Evolutionary conservation across 1,140 invertebrate genomes (phyloP), one percentile per base, ranked within the genome.

Genomic region (Monochamus saltuarius): DNA sequence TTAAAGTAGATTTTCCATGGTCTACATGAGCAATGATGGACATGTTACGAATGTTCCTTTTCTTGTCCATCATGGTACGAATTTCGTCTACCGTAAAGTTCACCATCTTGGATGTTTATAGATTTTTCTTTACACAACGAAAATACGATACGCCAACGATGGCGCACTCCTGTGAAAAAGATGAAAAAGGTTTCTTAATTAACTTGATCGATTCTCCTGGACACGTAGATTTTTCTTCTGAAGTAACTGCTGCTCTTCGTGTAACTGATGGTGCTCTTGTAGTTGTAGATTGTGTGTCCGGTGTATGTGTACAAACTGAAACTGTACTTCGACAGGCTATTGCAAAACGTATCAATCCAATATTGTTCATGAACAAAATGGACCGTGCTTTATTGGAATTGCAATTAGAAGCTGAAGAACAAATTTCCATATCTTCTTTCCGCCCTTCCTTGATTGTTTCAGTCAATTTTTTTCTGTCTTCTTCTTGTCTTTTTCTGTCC

Each of bases 81-180:
- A 99, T 99, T 85, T 99, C 95, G 85, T 99, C 97, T 84, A 99
- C 93, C 54, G 97, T 99, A 81, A 99, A 99, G 89, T 99, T 99
- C 87, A 99, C 89, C 89, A 91, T 91, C 79, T 87, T 90, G 87
- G 89, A 91, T 91, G 89, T 85, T 87, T 83, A 80, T 76, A 77
- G 89, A 91, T 91, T 86, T 83, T 81, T 76, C 82, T 81, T 80
- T 56, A 80, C 78, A 80, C 80, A 80, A 79, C 81, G 78, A 79
- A 84, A 85, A 84, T 79, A 88, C 86, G 82, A 87, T 87, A 86
- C 87, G 86, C 85, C 87, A 87, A 84, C 84, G 84, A 88, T 88
- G 88, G 88, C 88, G 87, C 86, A 88, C 85, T 86, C 86, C 85
- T 86, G 80, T 80, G 70, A 71, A 77, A 56, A 54, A 45, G 51